These are phyloP conservation scores for Cololabis saira DNA, from an alignment of 2,113 vertebrate genomes.

Conservation along the genomic window DNA sequence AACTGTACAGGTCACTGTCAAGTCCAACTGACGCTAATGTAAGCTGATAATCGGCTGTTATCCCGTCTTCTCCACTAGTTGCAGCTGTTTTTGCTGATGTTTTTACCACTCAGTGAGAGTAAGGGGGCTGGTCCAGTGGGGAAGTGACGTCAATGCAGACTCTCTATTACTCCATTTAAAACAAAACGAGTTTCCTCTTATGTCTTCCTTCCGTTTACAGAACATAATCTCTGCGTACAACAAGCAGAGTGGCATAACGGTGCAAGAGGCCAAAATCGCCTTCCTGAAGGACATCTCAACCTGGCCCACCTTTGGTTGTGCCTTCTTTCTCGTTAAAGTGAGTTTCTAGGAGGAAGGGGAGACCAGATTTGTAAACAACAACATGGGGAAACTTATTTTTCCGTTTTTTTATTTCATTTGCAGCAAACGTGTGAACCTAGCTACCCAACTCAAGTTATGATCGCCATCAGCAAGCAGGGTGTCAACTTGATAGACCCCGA, in stretches of 20 bases:
- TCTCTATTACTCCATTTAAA: no score
- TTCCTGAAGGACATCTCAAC: constrained; percentile 86
- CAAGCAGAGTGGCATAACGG: constrained; percentile 84
- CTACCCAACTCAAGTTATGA: constrained; percentile 84
- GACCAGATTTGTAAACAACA: background rate
- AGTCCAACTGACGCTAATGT: no score
- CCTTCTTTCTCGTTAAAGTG: constrained; percentile 96
- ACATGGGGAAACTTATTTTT: background rate
- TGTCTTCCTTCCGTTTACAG: constrained; percentile 51
- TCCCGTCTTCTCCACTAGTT: no score
- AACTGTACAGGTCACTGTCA: no score
- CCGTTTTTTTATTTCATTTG: constrained; percentile 4
- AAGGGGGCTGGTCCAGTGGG: no score
- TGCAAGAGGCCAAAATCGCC: constrained; percentile 88
- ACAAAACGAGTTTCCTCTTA: background rate
- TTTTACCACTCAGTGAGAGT: no score
- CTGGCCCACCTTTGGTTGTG: constrained; percentile 93
- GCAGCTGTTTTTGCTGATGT: no score
- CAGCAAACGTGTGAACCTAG: constrained; percentile 92
- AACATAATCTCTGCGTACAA: constrained; percentile 83
- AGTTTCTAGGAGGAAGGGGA: constrained; percentile 3
- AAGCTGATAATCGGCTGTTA: no score
- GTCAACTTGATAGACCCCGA: constrained; percentile 87
- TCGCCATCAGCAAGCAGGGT: constrained; percentile 93
- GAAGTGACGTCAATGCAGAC: no score